phyloP scores from a whole-genome alignment of 2,113 vertebrate genomes.

The Oreochromis aureus region DNA sequence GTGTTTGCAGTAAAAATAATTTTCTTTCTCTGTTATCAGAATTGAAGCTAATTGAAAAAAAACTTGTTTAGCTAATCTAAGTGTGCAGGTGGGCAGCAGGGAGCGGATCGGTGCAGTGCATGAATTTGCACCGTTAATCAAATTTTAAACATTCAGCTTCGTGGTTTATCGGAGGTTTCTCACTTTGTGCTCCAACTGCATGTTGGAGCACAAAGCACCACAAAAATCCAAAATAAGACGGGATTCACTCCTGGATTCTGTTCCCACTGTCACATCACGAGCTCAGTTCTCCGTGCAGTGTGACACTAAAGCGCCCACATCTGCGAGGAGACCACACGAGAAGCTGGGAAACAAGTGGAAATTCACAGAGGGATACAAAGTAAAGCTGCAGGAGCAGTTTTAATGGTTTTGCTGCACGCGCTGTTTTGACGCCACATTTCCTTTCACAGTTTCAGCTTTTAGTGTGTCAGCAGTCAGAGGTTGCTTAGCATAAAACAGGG shows the following conservation, averaged over 20 bases:
- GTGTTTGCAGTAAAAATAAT: not conserved
- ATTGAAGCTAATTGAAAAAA: not conserved
- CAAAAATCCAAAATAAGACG: not conserved
- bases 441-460: not conserved
- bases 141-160: not conserved
- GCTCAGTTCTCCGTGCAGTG: not conserved
- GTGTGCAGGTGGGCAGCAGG: not conserved
- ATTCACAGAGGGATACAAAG: not conserved
- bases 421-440: not conserved
- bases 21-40: too few relatives aligned
- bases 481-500: not conserved
- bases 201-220: not conserved
- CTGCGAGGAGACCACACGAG: fast-evolving
- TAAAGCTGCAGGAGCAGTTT: not conserved
- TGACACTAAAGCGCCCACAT: not conserved
- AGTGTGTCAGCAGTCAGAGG: not conserved
- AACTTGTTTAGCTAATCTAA: fast-evolving
- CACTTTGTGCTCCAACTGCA: fast-evolving
- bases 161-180: fast-evolving
- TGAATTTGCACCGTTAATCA: not conserved
- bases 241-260: not conserved
- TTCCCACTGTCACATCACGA: not conserved
- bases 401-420: not conserved
- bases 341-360: fast-evolving
- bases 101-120: fast-evolving